phyloP scores from a whole-genome alignment of 2,113 vertebrate genomes.

The Dolichallabes microphthalmus region DNA sequence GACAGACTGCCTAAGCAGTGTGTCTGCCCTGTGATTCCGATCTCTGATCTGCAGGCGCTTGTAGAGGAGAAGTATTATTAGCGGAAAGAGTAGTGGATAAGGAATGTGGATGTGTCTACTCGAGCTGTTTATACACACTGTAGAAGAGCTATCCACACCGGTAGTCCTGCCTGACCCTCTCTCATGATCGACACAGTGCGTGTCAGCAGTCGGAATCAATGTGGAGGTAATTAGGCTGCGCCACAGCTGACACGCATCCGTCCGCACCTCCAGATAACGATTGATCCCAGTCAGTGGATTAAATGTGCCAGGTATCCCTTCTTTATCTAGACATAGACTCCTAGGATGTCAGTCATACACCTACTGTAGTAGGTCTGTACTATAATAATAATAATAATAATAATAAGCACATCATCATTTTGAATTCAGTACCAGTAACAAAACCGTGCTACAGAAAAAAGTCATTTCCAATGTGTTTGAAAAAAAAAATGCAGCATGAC shows the following conservation, averaged over 20 bases:
- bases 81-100: slow-evolving; percentile 25
- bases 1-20: slow-evolving; percentile 28
- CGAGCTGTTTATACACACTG: slow-evolving; percentile 29
- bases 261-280: slow-evolving; percentile 47
- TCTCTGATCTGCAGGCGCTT: slow-evolving; percentile 7
- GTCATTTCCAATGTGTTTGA: background rate
- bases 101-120: slow-evolving; percentile 26
- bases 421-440: background rate
- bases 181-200: background rate
- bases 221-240: slow-evolving; percentile 21
- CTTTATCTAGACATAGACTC: background rate
- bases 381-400: background rate
- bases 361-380: background rate
- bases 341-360: background rate
- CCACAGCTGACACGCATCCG: slow-evolving; percentile 25
- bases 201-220: slow-evolving; percentile 37
- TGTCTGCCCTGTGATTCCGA: slow-evolving; percentile 41
- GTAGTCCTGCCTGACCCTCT: background rate
- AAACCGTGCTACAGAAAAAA: background rate
- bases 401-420: background rate
- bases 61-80: slow-evolving; percentile 44
- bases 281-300: slow-evolving; percentile 25
- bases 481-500: background rate
- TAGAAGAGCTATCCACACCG: background rate
- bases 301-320: slow-evolving; percentile 19